These are phyloP conservation scores for Polyergus mexicanus DNA, from an alignment of 1,140 invertebrate species.

Conservation along the genomic window DNA sequence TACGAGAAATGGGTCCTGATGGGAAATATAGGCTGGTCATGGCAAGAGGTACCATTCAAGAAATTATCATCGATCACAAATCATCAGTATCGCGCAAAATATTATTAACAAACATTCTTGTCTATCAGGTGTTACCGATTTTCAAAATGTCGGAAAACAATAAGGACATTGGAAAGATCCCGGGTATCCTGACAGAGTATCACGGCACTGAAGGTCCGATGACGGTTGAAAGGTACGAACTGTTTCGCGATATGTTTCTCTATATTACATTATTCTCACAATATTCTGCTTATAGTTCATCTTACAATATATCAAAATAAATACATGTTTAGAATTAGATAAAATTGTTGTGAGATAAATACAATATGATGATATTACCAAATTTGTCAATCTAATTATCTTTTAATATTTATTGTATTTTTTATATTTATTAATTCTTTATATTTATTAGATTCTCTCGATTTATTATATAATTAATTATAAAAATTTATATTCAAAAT, in stretches of 20 bases:
- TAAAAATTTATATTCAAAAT: too few relatives aligned
- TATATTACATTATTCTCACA: not conserved
- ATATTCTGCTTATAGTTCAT: not conserved
- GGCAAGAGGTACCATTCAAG: conserved; percentile 83
- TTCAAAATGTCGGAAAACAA: conserved; percentile 88
- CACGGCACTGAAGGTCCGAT: conserved; percentile 86
- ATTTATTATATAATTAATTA: not conserved
- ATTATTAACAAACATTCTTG: not conserved
- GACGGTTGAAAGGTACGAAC: conserved; percentile 85
- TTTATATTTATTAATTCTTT: too few relatives aligned
- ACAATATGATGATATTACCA: not conserved
- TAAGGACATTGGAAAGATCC: conserved; percentile 81
- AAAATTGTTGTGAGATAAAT: not conserved
- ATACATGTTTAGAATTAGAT: not conserved
- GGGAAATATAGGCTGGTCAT: conserved; percentile 89
- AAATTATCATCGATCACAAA: not conserved
- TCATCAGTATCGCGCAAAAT: not conserved
- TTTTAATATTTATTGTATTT: not conserved
- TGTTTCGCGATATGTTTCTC: not conserved
- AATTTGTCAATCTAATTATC: not conserved
- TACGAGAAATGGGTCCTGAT: conserved; percentile 88
- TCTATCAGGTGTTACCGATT: conserved; percentile 86
- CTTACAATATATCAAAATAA: not conserved
- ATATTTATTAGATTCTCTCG: too few relatives aligned
- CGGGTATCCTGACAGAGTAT: not conserved